Percentiles rank a stretch among this genome's conserved stretches.
phyloP scores from a whole-genome alignment of 2,888 invertebrate genomes.

The Ophioninae sp. region DNA sequence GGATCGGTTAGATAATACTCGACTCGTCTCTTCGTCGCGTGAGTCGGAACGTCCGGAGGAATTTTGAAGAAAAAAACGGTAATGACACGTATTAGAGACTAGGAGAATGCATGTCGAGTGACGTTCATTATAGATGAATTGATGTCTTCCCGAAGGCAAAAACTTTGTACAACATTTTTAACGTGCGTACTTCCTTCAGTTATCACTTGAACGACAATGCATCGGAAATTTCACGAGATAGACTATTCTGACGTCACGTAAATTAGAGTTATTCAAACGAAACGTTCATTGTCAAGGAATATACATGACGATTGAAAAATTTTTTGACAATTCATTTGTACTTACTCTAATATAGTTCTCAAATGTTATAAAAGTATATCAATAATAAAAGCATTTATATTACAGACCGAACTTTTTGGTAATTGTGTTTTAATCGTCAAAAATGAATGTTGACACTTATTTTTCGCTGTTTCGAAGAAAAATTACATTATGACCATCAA shows the following conservation, averaged over 20 bases:
- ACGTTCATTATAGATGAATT: background rate
- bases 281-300: too few species aligned
- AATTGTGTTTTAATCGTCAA: too few species aligned
- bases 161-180: background rate
- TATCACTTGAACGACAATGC: background rate
- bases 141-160: background rate
- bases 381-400: too few species aligned
- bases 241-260: too few species aligned
- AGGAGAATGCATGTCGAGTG: background rate
- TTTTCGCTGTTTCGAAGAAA: too few species aligned
- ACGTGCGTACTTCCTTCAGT: background rate
- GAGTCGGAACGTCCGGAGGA: background rate
- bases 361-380: too few species aligned
- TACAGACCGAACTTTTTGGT: too few species aligned
- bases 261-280: background rate
- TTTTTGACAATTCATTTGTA: too few species aligned
- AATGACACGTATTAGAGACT: background rate
- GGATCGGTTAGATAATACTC: background rate
- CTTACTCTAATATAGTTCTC: too few species aligned
- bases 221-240: background rate
- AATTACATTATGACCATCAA: too few species aligned
- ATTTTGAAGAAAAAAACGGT: background rate
- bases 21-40: slow-evolving; percentile 1
- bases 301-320: too few species aligned
- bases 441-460: too few species aligned